Evolutionary conservation across 2,113 vertebrate genomes (phyloP), one percentile per base, ranked within the genome.

Genomic region (Catharus minimus): DNA sequence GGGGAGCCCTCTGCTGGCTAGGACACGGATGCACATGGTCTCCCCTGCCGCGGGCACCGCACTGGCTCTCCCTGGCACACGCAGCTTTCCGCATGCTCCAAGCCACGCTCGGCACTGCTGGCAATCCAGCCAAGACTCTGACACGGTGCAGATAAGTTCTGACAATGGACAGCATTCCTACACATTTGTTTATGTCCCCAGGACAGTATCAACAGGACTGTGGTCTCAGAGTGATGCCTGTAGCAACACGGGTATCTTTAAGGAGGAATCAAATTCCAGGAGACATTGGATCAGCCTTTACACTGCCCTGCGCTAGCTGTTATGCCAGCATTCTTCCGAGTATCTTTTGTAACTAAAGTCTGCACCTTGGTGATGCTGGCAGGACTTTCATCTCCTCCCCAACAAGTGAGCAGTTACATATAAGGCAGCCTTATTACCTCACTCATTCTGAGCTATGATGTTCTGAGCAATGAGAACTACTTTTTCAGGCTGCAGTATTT

Each of bases 1-100:
- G 62, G 96, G 93, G 96, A 68, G 96, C 97, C 97, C 97, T 97
- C 97, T 97, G 92, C 96, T 81, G 97, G 96, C 38, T 5, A 50
- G 62, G 26, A 27, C 84, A 38, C 0, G 7, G 73, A 43, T 0
- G 10, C 15, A 39, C 95, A 79, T 0, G 0, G 6, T 2, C 5
- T 14, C 10, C 11, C 15, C 11, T 1, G 23, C 46, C 1, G 3
- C 0, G 19, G 47, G 32, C 47, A 14, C 2, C 1, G 17, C 28
- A 4, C 0, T 22, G 1, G 9, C 21, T 13, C 21, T 8, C 22
- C 27, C 30, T 0, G 4, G 11, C 15, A 16, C 44, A 2, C 13
- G 9, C 11, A 22, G 69, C 33, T 19, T 26, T 33, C 60, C 9
- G 39, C 24, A 3, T 0, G 13, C 27, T 49, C 27, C 43, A 44